Evolutionary conservation across 2,888 invertebrate species (phyloP).

Genomic region (Oscheius sp.): DNA sequence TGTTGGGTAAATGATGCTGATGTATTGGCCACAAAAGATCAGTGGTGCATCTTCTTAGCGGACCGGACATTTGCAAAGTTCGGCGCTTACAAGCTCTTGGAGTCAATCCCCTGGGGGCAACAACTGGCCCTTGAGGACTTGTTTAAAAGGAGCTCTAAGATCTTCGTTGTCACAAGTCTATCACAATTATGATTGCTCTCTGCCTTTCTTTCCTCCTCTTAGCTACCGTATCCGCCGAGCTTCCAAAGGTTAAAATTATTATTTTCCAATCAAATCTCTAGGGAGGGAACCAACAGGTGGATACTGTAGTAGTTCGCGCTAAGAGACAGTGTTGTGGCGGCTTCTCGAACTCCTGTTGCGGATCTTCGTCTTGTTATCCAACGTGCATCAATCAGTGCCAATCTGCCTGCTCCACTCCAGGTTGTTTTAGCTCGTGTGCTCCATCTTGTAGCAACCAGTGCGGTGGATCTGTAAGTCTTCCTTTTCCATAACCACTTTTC

Average conservation of each 20-base stretch:
- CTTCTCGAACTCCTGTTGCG: conserved; percentile 19
- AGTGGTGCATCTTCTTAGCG: too few relatives aligned
- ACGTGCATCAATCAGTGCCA: conserved; percentile 10
- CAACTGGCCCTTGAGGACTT: conserved; percentile 5
- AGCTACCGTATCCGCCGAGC: conserved; percentile 20
- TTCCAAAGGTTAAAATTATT: neutral
- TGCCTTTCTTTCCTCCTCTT: conserved; percentile 5
- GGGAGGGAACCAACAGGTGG: too few relatives aligned
- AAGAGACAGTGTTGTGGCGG: conserved; percentile 24
- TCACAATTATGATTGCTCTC: conserved; percentile 11
- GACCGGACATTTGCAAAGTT: too few relatives aligned
- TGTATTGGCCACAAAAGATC: too few relatives aligned
- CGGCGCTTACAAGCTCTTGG: conserved; percentile 27
- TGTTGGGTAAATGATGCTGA: too few relatives aligned
- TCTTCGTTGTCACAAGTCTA: neutral
- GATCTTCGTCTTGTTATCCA: neutral
- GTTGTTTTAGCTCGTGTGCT: conserved; percentile 7
- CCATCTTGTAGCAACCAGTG: conserved; percentile 23
- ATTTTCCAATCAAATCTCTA: too few relatives aligned
- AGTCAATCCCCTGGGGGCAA: conserved; percentile 17
- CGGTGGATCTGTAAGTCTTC: conserved; percentile 7
- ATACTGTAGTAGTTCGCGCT: conserved; percentile 8
- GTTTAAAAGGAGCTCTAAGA: conserved; percentile 21
- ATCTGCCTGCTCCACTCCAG: conserved; percentile 7
- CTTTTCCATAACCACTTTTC: too few relatives aligned